These are phyloP conservation scores for Zeus faber DNA, from an alignment of 2,113 vertebrate genomes.

Conservation along the genomic window DNA sequence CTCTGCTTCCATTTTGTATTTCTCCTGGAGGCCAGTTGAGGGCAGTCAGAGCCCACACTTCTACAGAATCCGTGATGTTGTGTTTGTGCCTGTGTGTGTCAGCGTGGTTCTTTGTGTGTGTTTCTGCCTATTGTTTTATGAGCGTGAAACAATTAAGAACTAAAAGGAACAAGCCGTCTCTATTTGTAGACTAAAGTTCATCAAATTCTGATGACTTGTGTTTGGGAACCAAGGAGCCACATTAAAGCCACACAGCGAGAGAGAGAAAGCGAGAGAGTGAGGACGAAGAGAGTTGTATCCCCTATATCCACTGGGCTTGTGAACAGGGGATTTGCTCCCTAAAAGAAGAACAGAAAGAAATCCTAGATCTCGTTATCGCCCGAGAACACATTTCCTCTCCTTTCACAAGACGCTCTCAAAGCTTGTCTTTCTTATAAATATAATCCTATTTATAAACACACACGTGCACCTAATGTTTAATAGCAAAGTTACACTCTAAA, in stretches of 20 bases:
- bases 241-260: conserved; percentile 34
- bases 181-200: conserved; percentile 56
- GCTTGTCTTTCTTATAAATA: conserved; percentile 11
- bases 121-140: background rate
- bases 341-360: conserved; percentile 17
- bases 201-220: conserved; percentile 56
- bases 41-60: conserved; percentile 67
- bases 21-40: conserved; percentile 60
- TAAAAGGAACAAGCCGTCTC: conserved; percentile 12
- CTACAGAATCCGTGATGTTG: background rate
- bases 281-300: conserved; percentile 6
- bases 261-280: conserved; percentile 9
- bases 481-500: conserved; percentile 26
- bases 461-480: conserved; percentile 8
- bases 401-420: conserved; percentile 19
- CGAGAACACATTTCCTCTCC: conserved; percentile 28
- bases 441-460: conserved; percentile 16
- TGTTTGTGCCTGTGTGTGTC: conserved; percentile 20
- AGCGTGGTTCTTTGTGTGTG: background rate
- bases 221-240: conserved; percentile 27
- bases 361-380: conserved; percentile 35
- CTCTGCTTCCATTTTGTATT: conserved; percentile 34
- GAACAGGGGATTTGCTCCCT: conserved; percentile 21
- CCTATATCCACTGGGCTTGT: conserved; percentile 18
- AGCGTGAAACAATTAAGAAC: too few relatives aligned